These are phyloP conservation scores for Leuciscus idus DNA, from an alignment of 2,113 vertebrate species.

Conservation along the genomic window DNA sequence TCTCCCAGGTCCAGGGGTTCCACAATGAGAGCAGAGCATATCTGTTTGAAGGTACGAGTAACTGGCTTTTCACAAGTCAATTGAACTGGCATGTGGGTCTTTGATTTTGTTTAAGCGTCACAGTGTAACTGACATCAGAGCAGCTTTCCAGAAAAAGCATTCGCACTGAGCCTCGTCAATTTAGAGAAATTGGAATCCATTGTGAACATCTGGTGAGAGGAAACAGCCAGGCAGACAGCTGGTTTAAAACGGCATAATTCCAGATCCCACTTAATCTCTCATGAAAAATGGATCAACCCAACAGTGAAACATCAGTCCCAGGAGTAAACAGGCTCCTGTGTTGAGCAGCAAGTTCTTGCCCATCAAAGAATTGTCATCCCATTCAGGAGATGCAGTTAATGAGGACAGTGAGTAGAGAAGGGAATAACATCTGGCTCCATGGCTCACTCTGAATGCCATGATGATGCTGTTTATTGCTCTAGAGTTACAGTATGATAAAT, in stretches of 20 bases:
- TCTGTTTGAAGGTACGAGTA: constrained; percentile 83
- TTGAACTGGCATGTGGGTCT: neutral
- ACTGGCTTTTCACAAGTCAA: neutral
- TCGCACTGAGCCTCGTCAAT: constrained; percentile 16
- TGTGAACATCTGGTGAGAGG: constrained; percentile 49
- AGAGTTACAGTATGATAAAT: constrained; percentile 21
- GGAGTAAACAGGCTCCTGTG: constrained; percentile 46
- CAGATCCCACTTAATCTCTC: constrained; percentile 53
- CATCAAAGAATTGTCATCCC: constrained; percentile 38
- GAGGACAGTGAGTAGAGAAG: constrained; percentile 8
- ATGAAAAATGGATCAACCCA: constrained; percentile 56
- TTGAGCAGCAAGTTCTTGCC: constrained; percentile 35
- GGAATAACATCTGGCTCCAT: constrained; percentile 31
- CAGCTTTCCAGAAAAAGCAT: neutral
- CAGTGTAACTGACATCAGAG: constrained; percentile 15
- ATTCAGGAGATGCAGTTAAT: constrained; percentile 24
- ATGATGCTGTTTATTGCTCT: neutral
- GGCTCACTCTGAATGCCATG: neutral
- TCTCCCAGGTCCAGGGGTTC: constrained; percentile 83
- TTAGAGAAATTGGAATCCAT: constrained; percentile 35
- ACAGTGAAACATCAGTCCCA: constrained; percentile 43
- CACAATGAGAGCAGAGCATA: constrained; percentile 87
- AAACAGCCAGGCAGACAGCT: constrained; percentile 49
- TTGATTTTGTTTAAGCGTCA: neutral
- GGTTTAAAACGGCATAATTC: constrained; percentile 44